Base-by-base conservation (phyloP, 2,797 vertebrate genomes). In the Malurus leucopterus region DNA sequence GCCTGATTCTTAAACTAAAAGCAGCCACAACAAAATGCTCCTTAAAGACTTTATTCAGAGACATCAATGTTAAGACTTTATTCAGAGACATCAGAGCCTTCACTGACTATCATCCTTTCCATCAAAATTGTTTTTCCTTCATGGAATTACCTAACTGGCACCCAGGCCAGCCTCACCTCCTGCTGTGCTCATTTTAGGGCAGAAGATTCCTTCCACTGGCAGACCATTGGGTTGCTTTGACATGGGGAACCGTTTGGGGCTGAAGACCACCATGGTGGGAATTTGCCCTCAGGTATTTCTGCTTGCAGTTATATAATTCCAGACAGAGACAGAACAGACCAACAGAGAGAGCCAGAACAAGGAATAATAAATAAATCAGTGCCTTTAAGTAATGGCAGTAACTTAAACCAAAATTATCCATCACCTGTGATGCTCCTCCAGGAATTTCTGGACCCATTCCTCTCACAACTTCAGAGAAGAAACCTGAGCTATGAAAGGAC, bases 371-470 rank as follows among this genome's bases (percentile, higher is more conserved):
- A 83, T 63, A 88, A 88, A 47, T 24, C 14, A 70, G 27, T 72
- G 51, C 47, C 49, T 79, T 75, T 85, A 77, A 80, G 59, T 40
- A 88, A 70, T 2, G 8, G 46, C 46, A 57, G 43, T n/a, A 92
- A 85, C 34, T 67, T 41, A 80, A 29, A 89, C 40, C 55, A 78
- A 77, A 91, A 91, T 83, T 86, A 94, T 72, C 70, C 88, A 84
- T 62, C 86, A 88, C 67, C 44, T 77, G 14, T 91, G 86, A 91
- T 3, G 15, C 47, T 91, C 65, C 86, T 81, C 81, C 57, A 88
- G 75, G 86, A 91, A 87, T 87, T 95, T 83, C 62, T 94, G 84
- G 90, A 85, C 51, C 58, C 38, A 23, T 67, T 92, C 88, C 92
- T 93, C 63, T 73, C 68, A 80, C 61, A 91, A 50, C 91, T 89